These are phyloP conservation scores for Euproctis similis DNA, from an alignment of 2,888 invertebrate species.

Conservation along the genomic window DNA sequence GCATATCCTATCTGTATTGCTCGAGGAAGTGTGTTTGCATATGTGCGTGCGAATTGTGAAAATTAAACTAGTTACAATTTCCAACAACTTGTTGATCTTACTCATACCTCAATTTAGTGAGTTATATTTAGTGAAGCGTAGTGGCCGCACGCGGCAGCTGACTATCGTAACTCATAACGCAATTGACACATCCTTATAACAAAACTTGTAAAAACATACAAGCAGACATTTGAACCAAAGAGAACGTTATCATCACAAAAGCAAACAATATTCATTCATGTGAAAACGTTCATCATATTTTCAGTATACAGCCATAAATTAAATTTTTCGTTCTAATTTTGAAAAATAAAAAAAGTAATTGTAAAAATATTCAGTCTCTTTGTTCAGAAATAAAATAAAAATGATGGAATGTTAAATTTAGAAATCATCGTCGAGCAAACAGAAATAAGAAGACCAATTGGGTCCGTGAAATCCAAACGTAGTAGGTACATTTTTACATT, in stretches of 20 bases:
- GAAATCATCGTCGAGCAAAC: too few relatives aligned
- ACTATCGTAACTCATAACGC: conserved; percentile 13
- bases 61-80: conserved; percentile 6
- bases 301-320: too few relatives aligned
- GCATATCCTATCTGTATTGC: conserved; percentile 10
- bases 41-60: conserved; percentile 2
- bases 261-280: too few relatives aligned
- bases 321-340: too few relatives aligned
- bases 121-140: conserved; percentile 17
- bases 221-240: background rate
- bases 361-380: too few relatives aligned
- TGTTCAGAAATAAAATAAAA: too few relatives aligned
- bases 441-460: conserved; percentile 6
- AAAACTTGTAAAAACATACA: conserved; percentile 3
- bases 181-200: conserved; percentile 5
- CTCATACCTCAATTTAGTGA: conserved; percentile 17
- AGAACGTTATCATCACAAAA: background rate
- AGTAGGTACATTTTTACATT: conserved; percentile 14
- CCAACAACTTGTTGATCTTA: conserved; percentile 17
- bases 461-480: conserved; percentile 10
- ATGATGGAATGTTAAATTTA: too few relatives aligned
- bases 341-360: too few relatives aligned
- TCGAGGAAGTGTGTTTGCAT: background rate
- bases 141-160: conserved; percentile 15
- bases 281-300: too few relatives aligned